Evolutionary conservation across 2,113 vertebrate genomes (phyloP).

Genomic region (Hylia prasina): DNA sequence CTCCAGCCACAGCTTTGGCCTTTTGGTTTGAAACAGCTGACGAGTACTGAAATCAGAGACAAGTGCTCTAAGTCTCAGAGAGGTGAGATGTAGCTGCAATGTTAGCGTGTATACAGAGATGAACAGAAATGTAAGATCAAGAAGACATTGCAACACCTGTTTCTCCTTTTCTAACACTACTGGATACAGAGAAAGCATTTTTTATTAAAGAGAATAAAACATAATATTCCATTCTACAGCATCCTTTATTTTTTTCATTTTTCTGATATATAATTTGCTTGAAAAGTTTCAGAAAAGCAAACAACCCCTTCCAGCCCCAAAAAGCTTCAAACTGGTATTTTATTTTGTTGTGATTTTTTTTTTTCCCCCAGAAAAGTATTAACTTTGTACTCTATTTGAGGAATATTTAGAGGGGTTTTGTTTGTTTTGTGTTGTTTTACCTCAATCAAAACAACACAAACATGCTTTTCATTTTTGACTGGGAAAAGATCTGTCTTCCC

Average conservation of each 20-base stretch:
- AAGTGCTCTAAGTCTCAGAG: background rate
- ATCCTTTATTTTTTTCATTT: background rate
- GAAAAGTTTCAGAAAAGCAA: background rate
- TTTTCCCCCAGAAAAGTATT: background rate
- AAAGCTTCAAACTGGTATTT: accelerated
- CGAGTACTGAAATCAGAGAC: background rate
- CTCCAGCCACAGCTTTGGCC: background rate
- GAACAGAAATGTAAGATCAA: background rate
- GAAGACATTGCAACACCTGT: background rate
- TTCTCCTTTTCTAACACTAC: background rate
- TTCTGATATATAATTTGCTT: background rate
- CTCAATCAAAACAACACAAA: background rate
- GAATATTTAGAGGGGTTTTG: background rate
- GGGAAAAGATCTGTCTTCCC: background rate
- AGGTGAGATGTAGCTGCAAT: background rate
- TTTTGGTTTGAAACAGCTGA: background rate
- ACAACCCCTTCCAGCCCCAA: accelerated
- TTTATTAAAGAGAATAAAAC: background rate
- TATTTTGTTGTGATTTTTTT: accelerated
- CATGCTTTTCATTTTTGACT: background rate
- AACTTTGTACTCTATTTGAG: background rate
- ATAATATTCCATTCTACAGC: background rate
- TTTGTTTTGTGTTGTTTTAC: background rate
- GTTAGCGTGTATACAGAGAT: background rate
- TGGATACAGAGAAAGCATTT: background rate